Conservation (phyloP, 2,113 vertebrate species). For the Paracyprichromis sp. region DNA sequence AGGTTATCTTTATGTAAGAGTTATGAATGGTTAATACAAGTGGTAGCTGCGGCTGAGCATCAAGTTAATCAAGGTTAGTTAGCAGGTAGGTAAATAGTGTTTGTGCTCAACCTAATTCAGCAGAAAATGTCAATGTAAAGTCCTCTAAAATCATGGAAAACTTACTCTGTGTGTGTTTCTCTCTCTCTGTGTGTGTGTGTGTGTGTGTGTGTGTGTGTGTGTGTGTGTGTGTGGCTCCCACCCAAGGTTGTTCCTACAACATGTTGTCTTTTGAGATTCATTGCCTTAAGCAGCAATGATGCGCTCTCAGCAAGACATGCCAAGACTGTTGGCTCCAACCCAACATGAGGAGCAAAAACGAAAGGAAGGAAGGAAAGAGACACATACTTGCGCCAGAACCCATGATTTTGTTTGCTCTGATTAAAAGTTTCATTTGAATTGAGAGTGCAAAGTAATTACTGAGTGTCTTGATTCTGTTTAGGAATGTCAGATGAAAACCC, state of each 20-base stretch:
- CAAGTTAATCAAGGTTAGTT: neutral
- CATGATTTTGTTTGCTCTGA: conserved; percentile 40
- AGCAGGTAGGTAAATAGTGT: neutral
- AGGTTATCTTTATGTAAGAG: neutral
- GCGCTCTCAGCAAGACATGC: conserved; percentile 42
- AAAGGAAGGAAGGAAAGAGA: conserved; percentile 14
- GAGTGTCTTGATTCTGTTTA: conserved; percentile 10
- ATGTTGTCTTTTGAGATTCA: conserved; percentile 57
- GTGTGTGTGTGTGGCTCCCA: conserved; percentile 7
- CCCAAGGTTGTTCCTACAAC: conserved; percentile 52
- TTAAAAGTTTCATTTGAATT: conserved; percentile 23
- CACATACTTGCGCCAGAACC: conserved; percentile 13
- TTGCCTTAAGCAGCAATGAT: conserved; percentile 54
- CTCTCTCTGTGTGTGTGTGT: neutral
- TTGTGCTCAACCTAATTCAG: neutral
- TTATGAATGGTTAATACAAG: neutral
- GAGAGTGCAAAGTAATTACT: conserved; percentile 7
- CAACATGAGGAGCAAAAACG: conserved; percentile 17
- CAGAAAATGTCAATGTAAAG: neutral
- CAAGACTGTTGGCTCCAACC: conserved; percentile 46
- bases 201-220: neutral
- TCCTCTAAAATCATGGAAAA: neutral
- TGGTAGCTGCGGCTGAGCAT: neutral
- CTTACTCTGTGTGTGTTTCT: neutral
- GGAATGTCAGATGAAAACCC: neutral